Evolutionary conservation across 2,888 invertebrate genomes (phyloP), one percentile per base, ranked within the genome.

Genomic region (Apoderus coryli): DNA sequence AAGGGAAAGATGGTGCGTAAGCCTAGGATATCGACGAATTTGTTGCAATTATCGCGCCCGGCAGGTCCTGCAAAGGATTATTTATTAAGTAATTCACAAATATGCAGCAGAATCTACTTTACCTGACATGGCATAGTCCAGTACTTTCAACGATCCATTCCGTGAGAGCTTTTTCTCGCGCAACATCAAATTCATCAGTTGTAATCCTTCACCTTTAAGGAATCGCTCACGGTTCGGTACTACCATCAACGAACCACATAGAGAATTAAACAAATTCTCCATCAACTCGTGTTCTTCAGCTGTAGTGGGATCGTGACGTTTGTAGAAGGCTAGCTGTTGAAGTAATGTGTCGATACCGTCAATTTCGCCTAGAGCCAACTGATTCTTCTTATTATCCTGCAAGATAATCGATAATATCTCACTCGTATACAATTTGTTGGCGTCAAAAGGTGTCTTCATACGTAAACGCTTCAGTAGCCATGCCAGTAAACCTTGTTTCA

Each of bases 131-230:
- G 96, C 93, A 60, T 95, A 92, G 60, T 96, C 89, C n/a, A 99
- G 63, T 3, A 95, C 92, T 61, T 95, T 96, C 2, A 99, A 61
- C 0, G 95, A 95, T 23, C 96, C 93, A 56, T 90, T 90, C 7
- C 96, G 69, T 0, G 90, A 90, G 63, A 86, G 74, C 61, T 96
- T 96, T 63, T 95, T 95, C 56, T 98, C 96, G 39, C 89, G 72
- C 22, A 99, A 65, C 93, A 99, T 96, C 35, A 99, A 70, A 61
- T 96, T 98, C 98, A 99, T 98, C 25, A 99, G 70, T 57, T 99
- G 98, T 27, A 96, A 64, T 3, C 98, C 98, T 65, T 99, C 98
- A 2, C 92, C 98, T 46, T 82, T 77, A 15, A 98, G 64, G 57
- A 99, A 99, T 33, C 80, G 72, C 39, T 89, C 86, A 27, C 93